Conservation (phyloP, 2,888 invertebrate genomes). For the Pecten maximus region DNA sequence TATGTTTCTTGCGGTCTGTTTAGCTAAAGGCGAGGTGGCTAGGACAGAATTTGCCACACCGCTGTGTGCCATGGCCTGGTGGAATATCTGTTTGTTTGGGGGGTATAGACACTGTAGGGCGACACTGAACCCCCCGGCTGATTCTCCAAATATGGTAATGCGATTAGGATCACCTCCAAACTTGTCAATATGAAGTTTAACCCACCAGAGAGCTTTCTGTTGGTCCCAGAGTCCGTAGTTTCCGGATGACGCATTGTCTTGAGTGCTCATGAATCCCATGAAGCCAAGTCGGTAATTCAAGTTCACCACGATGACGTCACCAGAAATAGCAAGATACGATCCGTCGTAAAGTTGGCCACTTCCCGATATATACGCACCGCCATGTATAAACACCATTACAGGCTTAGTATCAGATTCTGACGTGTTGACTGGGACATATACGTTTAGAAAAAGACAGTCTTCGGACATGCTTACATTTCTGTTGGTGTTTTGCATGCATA, state of each 20-base stretch:
- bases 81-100: background rate
- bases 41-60: background rate
- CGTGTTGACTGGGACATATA: background rate
- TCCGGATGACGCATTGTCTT: background rate
- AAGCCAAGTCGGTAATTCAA: background rate
- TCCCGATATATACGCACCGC: constrained; percentile 9
- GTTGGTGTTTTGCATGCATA: background rate
- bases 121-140: background rate
- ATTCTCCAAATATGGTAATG: background rate
- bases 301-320: background rate
- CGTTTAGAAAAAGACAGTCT: background rate
- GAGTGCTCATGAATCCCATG: background rate
- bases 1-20: background rate
- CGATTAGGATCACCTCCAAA: background rate
- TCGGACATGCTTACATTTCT: background rate
- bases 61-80: constrained; percentile 10
- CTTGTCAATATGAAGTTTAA: background rate
- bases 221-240: constrained; percentile 6
- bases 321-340: background rate
- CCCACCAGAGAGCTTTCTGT: background rate
- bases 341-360: background rate
- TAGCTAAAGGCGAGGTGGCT: background rate
- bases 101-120: constrained; percentile 2
- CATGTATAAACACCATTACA: background rate
- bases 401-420: background rate